Conservation (phyloP, 2,888 invertebrate genomes). For the Tetragonula carbonaria region DNA sequence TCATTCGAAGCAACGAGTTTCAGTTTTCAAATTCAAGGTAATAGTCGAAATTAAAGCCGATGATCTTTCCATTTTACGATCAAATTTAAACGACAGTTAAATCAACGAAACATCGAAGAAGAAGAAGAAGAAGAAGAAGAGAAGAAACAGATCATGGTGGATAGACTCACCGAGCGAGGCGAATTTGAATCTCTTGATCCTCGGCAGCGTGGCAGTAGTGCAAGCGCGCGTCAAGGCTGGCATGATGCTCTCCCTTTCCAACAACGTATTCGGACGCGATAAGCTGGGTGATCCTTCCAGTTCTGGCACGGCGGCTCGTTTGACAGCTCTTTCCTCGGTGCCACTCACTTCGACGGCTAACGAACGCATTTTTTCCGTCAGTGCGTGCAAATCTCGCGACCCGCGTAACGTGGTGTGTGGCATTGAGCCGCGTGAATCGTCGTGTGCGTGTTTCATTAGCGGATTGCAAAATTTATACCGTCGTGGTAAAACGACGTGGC, state of each 20-base stretch:
- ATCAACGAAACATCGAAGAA: too few relatives aligned
- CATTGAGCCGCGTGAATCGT: conserved; percentile 28
- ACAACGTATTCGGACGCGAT: conserved; percentile 21
- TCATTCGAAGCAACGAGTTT: too few relatives aligned
- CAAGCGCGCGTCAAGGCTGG: conserved; percentile 75
- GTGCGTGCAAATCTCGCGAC: conserved; percentile 50
- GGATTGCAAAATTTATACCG: conserved; percentile 55
- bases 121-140: background rate
- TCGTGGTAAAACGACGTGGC: background rate
- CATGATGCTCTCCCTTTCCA: conserved; percentile 67
- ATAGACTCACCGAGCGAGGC: conserved; percentile 69
- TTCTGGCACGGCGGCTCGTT: conserved; percentile 68
- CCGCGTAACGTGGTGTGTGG: conserved; percentile 43
- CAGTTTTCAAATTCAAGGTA: too few relatives aligned
- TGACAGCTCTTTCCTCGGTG: conserved; percentile 68
- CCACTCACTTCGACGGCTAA: conserved; percentile 70
- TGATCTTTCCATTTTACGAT: too few relatives aligned
- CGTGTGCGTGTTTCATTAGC: conserved; percentile 40
- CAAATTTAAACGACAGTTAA: too few relatives aligned
- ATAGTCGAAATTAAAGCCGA: too few relatives aligned
- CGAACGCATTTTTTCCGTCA: conserved; percentile 62
- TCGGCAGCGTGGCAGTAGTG: conserved; percentile 75
- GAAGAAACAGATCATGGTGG: background rate
- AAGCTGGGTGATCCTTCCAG: conserved; percentile 60
- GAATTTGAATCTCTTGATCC: conserved; percentile 75